Base-by-base conservation (phyloP, 2,888 invertebrate species). In the Pollenia amentaria region DNA sequence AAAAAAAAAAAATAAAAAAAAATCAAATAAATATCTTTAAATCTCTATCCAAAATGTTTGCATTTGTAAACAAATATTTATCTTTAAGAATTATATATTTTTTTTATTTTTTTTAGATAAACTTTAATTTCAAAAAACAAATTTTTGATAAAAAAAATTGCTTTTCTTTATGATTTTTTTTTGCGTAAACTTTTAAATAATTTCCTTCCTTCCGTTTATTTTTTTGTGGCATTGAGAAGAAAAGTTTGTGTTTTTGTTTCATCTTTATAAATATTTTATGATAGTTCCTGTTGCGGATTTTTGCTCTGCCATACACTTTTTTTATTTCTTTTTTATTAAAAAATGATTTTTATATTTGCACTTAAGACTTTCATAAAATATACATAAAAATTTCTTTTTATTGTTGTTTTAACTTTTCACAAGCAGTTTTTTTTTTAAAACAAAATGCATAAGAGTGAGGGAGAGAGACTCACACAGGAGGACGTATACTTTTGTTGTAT, bases 351-450 rank as follows among this genome's bases (percentile, higher is more conserved):
- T 77, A 81, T 57, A 21, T 64, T 77, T 62, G 14, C 46, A 3
- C 64, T 62, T 64, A 51, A 53, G 53, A 70, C 53, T 65, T 77
- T 62, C 29, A 77, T 70, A 72, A 77, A 82, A 75, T 75, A 75
- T 69, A 40, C 44, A 69, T 76, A 69, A 62, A 42, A 21, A 38
- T 44, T 42, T 40, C 40, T n/a, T 76, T 38, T 60, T 46, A 7
- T 4, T 55, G 12, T 21, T 55, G 42, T n/a, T 51, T 29, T 62
- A 29, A 29, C 29, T 70, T n/a, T 21, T 12, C 65, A 18, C n/a
- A 29, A 65, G 46, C 2, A 18, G n/a, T 60, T 6, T 60, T 7
- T 21, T 29, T 55, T 55, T n/a, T n/a, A n/a, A 55, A 16, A 29
- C 29, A 29, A 4, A 29, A 29, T 29, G 1, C 29, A 29, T 29